A percentile compares a stretch with the other conserved stretches of the same genome.
phyloP scores from a whole-genome alignment of 2,113 vertebrate genomes.

The Casuarius casuarius region DNA sequence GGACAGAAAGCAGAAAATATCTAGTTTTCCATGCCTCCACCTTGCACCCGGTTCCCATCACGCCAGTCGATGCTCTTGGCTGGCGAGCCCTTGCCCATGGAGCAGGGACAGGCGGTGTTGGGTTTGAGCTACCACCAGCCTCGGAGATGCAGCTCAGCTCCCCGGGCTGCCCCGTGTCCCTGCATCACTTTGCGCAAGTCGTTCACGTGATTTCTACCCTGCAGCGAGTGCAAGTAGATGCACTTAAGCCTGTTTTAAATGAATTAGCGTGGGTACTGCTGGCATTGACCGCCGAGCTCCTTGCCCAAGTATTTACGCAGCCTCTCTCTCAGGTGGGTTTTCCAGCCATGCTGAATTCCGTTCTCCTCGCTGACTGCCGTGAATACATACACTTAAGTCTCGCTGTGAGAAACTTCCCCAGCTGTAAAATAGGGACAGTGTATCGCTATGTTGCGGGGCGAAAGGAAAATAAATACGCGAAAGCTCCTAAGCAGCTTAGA shows the following conservation, averaged over 20 bases:
- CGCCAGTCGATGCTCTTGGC: rapidly evolving
- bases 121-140: not conserved
- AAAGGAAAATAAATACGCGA: conserved; percentile 58
- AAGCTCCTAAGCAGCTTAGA: conserved; percentile 60
- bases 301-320: conserved; percentile 11
- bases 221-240: not conserved
- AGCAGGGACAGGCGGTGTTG: not conserved
- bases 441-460: not conserved
- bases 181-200: not conserved
- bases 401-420: conserved; percentile 17
- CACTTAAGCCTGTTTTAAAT: conserved; percentile 12
- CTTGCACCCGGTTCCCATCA: rapidly evolving
- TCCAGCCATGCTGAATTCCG: conserved; percentile 27
- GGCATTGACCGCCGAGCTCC: not conserved
- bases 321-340: conserved; percentile 57
- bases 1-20: rapidly evolving
- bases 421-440: conserved; percentile 43
- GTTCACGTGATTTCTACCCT: not conserved
- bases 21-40: not conserved
- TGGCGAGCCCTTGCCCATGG: not conserved
- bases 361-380: not conserved
- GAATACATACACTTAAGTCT: conserved; percentile 28
- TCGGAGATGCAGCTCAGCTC: not conserved
- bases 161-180: not conserved
- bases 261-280: not conserved